Evolutionary conservation across 2,888 invertebrate species (phyloP), one percentile per base, ranked within the genome.

Genomic region (Callinectes sapidus): DNA sequence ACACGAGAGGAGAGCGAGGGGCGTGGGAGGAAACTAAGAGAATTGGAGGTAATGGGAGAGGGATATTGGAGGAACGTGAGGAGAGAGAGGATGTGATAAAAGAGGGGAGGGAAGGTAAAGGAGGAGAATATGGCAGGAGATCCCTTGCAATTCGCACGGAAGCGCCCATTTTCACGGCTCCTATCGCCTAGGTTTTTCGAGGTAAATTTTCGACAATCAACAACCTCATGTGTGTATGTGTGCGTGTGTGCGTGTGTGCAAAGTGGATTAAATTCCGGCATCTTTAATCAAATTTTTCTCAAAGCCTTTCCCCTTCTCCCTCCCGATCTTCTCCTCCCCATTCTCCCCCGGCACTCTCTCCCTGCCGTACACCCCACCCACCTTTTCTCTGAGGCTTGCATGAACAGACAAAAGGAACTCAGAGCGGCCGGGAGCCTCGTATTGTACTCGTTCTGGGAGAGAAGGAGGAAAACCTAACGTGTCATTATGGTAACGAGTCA

Each of bases 401-500:
- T 81, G 81, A 81, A 81, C 81, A 81, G 81, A 81, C 81, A 81
- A 81, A 81, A 81, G 81, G 81, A 81, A 32, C 81, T 81, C 81
- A 35, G 81, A 81, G 81, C 81, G 81, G 81, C 81, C 81, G 35
- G 81, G 81, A 81, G 81, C 81, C 81, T 81, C 81, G 81, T 81
- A 81, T 81, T 81, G 35, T 81, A 18, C 81, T 35, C 81, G 81
- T 81, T 81, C 81, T 81, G 81, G 81, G 35, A 81, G 81, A 81
- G 35, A 35, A 81, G 81, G 81, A 81, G 35, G 81, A 81, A 81
- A 81, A 81, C 81, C 81, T 81, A 81, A 81, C 81, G 16, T 81
- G 81, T 81, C 81, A 81, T 81, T 81, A 81, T 81, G 81, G 81
- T 81, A 81, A 81, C 81, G 81, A 81, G 81, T 81, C 81, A 81